Evolutionary conservation across 2,888 invertebrate species (phyloP).

Genomic region (Agapostemon virescens): DNA sequence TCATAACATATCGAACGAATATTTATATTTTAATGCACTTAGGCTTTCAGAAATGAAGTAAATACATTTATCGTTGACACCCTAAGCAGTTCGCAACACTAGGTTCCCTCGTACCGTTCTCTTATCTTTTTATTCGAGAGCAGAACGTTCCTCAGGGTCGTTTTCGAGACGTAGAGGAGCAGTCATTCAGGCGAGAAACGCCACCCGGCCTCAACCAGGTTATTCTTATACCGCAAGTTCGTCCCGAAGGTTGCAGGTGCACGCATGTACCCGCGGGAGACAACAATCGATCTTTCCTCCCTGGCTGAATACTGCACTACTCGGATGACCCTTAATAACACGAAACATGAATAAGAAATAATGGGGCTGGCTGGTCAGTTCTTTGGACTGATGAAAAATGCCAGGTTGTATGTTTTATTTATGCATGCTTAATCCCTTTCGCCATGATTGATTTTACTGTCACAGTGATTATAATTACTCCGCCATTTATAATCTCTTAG

Average conservation of each 20-base stretch:
- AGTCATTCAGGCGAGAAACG: not conserved
- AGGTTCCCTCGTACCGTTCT: not conserved
- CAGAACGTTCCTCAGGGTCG: not conserved
- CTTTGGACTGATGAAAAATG: not conserved
- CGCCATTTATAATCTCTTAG: too few relatives aligned
- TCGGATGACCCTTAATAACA: constrained; percentile 64
- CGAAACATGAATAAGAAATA: constrained; percentile 43
- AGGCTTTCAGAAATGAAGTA: not conserved
- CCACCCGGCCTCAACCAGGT: constrained; percentile 2
- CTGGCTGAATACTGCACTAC: constrained; percentile 36
- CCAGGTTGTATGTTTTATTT: not conserved
- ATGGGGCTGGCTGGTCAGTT: not conserved
- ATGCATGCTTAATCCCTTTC: too few relatives aligned
- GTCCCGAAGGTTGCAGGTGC: constrained; percentile 32
- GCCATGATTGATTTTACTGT: too few relatives aligned
- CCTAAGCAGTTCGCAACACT: not conserved
- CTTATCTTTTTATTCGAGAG: not conserved
- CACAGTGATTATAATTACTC: too few relatives aligned
- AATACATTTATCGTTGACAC: not conserved
- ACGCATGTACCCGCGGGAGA: constrained; percentile 39
- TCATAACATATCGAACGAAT: too few relatives aligned
- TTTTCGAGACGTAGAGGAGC: not conserved
- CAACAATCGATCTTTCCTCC: constrained; percentile 57
- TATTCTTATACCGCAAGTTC: constrained; percentile 34
- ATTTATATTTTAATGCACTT: too few relatives aligned